phyloP scores from a whole-genome alignment of 2,888 invertebrate species.

The Caenorhabditis macrosperma region DNA sequence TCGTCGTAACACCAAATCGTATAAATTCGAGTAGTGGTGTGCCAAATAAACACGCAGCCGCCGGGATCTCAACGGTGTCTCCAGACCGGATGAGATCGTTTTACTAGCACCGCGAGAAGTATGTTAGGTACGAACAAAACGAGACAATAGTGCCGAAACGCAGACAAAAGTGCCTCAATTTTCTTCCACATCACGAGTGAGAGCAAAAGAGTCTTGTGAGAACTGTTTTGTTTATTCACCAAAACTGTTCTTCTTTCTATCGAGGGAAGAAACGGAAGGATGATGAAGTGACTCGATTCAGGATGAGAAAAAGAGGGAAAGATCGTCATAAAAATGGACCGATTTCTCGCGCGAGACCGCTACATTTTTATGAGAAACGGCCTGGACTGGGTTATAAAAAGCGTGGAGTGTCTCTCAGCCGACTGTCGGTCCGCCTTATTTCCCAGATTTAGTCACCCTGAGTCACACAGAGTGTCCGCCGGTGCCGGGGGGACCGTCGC shows the following conservation, averaged over 20 bases:
- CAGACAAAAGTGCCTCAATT: not conserved
- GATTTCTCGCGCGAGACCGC: conserved; percentile 25
- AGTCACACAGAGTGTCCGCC: conserved; percentile 16
- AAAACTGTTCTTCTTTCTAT: not conserved
- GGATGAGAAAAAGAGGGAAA: conserved; percentile 9
- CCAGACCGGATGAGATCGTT: conserved; percentile 40
- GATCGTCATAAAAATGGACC: conserved; percentile 35
- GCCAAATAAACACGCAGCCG: conserved; percentile 34
- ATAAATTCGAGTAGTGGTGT: conserved; percentile 18
- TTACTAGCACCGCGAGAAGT: not conserved
- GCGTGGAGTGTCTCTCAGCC: not conserved
- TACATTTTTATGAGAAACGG: conserved; percentile 42
- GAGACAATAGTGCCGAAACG: not conserved
- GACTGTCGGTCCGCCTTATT: not conserved
- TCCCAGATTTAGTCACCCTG: conserved; percentile 31
- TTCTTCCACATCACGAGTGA: not conserved
- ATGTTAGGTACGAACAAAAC: conserved; percentile 5
- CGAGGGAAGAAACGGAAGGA: not conserved
- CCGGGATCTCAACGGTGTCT: not conserved
- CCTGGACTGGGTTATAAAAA: conserved; percentile 23
- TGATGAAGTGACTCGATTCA: conserved; percentile 13
- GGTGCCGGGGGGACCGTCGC: conserved; percentile 6
- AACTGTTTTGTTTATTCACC: not conserved
- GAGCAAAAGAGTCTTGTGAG: not conserved
- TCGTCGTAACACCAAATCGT: conserved; percentile 24